Base-by-base conservation (phyloP, 2,797 vertebrate genomes). In the Prunella strophiata region DNA sequence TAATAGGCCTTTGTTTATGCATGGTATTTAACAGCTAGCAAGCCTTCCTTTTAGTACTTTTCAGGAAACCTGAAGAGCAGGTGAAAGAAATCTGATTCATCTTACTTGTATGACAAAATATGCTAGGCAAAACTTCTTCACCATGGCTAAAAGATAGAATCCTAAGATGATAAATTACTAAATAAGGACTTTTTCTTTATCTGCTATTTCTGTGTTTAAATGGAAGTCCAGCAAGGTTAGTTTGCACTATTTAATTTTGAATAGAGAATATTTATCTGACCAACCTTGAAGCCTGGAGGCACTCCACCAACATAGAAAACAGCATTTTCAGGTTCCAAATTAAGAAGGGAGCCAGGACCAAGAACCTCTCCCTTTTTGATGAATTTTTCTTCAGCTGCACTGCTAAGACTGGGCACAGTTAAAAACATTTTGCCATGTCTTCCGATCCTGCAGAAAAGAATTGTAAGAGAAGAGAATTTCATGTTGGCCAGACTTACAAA, bases 281-380 rank as follows among this genome's bases (percentile, higher is more conserved):
- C 59, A 97, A 99, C 99, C 98, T 96, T 98, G 95, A 99, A 98
- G 58, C 96, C 96, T 45, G 97, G 93, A 91, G 99, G 99, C 52
- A 99, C 99, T 8, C 99, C 99, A 1, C 99, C 99, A 27, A 99
- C 98, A 23, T 99, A 99, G 98, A 99, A 99, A 55, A 99, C 98
- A 2, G 98, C 91, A 77, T 99, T 98, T 81, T 98, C 97, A 8
- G 98, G 98, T 78, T 99, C 98, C 40, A 99, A 97, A 96, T 99
- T 98, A 92, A 99, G 98, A 83, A 99, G 97, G 11, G 99, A 99
- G 76, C 99, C 98, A 5, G 98, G 98, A 75, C 98, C 99, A 5
- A 97, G 93, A 71, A 98, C 98, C 55, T 98, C 98, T 2, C 99
- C 99, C 95, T 99, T 99, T 98, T 99, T 99, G 95, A 99, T 99